A percentile compares a stretch with the other conserved stretches of the same genome.
These are phyloP conservation scores for Rousettus leschenaultii DNA, from an alignment of 2,113 vertebrate genomes.

Conservation along the genomic window DNA sequence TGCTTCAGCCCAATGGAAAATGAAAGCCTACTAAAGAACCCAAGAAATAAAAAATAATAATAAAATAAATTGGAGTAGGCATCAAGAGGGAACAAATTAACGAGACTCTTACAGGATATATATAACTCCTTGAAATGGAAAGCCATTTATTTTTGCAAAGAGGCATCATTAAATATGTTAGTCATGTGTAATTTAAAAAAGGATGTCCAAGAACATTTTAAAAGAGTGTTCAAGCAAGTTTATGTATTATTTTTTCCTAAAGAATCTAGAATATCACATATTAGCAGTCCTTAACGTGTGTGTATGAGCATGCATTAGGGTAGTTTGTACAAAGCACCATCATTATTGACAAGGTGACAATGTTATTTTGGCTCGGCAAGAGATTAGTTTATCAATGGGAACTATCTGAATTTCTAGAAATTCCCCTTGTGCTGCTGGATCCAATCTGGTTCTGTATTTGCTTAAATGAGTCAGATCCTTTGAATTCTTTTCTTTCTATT, in stretches of 20 bases:
- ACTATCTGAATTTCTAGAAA: conserved; percentile 33
- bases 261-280: not conserved
- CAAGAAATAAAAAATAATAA: conserved; percentile 25
- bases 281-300: not conserved
- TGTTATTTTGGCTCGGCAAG: not conserved
- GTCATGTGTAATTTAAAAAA: not conserved
- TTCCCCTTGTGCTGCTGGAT: not conserved
- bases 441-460: not conserved
- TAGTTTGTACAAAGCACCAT: not conserved
- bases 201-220: not conserved
- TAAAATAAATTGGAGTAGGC: not conserved
- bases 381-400: not conserved
- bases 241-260: not conserved
- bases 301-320: too few relatives aligned
- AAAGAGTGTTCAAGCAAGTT: not conserved
- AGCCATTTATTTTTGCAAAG: conserved; percentile 13
- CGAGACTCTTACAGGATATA: not conserved
- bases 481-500: conserved; percentile 39
- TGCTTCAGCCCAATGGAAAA: not conserved
- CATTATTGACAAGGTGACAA: not conserved
- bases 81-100: conserved; percentile 41
- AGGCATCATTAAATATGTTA: conserved; percentile 21
- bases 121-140: not conserved
- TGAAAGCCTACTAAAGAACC: not conserved
- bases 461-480: conserved; percentile 30